Evolutionary conservation across 2,888 invertebrate species (phyloP).

Genomic region (Ptilodon capucinus): DNA sequence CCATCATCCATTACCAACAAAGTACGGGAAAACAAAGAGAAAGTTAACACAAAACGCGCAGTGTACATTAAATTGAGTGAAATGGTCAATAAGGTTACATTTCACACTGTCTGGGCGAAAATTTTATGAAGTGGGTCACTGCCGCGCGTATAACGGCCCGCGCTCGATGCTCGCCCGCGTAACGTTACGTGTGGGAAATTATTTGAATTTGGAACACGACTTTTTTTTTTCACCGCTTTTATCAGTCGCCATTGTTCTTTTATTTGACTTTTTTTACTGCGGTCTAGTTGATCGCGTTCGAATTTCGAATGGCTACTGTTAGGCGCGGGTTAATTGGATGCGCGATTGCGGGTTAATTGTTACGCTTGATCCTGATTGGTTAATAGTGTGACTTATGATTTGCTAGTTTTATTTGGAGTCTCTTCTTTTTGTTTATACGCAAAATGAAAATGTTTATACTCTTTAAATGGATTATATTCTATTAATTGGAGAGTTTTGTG

Average conservation of each 20-base stretch:
- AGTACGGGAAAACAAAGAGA: conserved; percentile 15
- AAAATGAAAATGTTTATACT: too few species aligned
- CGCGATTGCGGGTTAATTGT: conserved; percentile 28
- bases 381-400: too few species aligned
- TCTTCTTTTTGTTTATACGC: too few species aligned
- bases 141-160: conserved; percentile 79
- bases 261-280: conserved; percentile 51
- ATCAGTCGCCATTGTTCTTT: conserved; percentile 72
- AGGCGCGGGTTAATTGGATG: conserved; percentile 24
- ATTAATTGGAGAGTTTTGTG: too few species aligned
- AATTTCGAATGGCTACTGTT: conserved; percentile 43
- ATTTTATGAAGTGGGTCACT: conserved; percentile 74
- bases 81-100: conserved; percentile 64
- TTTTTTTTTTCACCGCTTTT: conserved; percentile 67
- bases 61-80: conserved; percentile 26
- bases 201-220: conserved; percentile 78
- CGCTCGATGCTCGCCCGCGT: conserved; percentile 79
- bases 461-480: too few species aligned
- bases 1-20: conserved; percentile 38
- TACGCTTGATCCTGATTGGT: not conserved
- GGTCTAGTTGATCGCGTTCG: conserved; percentile 58
- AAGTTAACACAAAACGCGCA: conserved; percentile 25
- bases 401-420: too few species aligned
- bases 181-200: conserved; percentile 83
- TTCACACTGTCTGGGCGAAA: conserved; percentile 64